Evolutionary conservation across 2,888 invertebrate genomes (phyloP).

Genomic region (Fabriciana adippe): DNA sequence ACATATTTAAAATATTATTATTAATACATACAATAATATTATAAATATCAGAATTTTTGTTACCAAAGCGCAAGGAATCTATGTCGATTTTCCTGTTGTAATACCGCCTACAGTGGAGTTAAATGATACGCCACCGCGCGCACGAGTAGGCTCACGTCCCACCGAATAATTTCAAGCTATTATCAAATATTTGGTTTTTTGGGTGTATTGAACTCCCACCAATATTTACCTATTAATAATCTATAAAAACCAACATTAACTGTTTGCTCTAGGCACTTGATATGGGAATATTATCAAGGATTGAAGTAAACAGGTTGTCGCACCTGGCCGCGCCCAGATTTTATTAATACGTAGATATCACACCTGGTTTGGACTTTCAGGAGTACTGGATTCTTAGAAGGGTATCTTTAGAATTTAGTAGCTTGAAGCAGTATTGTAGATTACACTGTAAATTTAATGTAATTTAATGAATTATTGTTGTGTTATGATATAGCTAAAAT

Average conservation of each 20-base stretch:
- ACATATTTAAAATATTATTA: no score
- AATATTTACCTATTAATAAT: slow-evolving; percentile 60
- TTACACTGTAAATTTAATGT: no score
- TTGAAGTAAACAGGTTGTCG: slow-evolving; percentile 66
- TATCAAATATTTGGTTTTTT: slow-evolving; percentile 58
- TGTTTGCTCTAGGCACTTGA: slow-evolving; percentile 74
- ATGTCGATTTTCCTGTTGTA: slow-evolving; percentile 1
- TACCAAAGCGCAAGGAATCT: neutral
- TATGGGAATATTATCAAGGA: slow-evolving; percentile 61
- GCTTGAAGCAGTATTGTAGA: no score
- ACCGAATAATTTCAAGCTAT: slow-evolving; percentile 41
- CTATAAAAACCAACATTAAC: slow-evolving; percentile 73
- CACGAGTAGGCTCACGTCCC: slow-evolving; percentile 18
- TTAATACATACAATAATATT: no score
- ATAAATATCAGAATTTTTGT: no score
- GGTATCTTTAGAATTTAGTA: no score
- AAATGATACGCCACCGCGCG: slow-evolving; percentile 17
- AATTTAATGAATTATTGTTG: no score
- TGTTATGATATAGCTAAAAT: no score
- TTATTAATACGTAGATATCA: slow-evolving; percentile 26
- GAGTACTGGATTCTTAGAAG: neutral
- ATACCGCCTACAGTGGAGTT: neutral
- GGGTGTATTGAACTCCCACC: slow-evolving; percentile 66
- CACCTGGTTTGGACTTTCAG: slow-evolving; percentile 27
- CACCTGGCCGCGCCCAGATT: slow-evolving; percentile 40